phyloP scores from a whole-genome alignment of 35 echinoderm and acorn worm species.

The Holothuria glaberrima region DNA sequence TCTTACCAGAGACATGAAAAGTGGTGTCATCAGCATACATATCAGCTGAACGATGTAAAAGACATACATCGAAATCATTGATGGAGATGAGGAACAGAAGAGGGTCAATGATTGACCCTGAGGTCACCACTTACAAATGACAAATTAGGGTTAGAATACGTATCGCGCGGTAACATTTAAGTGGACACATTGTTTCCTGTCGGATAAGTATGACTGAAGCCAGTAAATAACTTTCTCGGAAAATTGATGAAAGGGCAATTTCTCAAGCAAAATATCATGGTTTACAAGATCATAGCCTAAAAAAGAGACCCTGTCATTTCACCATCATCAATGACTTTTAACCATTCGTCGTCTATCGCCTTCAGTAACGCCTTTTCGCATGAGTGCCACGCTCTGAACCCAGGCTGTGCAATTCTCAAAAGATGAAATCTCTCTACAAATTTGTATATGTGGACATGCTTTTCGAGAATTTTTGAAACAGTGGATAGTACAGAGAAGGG shows the following conservation, averaged over 20 bases:
- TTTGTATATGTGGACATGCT: neutral
- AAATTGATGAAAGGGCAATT: neutral
- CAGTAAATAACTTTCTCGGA: neutral
- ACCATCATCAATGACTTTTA: neutral
- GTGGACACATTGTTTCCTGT: conserved; percentile 14
- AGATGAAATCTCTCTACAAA: neutral
- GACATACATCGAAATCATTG: conserved; percentile 15
- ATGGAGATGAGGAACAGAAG: conserved; percentile 25
- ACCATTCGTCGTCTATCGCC: conserved; percentile 10
- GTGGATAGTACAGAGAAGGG: neutral
- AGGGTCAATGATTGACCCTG: conserved; percentile 7
- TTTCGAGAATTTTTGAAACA: conserved; percentile 31
- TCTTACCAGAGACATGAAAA: conserved; percentile 11
- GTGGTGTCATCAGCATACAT: conserved; percentile 21
- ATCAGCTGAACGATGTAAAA: conserved; percentile 2
- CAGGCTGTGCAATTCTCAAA: neutral
- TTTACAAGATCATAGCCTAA: conserved; percentile 10
- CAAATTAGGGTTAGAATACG: neutral
- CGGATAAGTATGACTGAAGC: neutral
- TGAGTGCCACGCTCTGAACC: conserved; percentile 1
- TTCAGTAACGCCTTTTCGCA: neutral
- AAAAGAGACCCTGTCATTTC: neutral
- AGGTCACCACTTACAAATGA: neutral
- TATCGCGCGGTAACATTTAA: too few species aligned
- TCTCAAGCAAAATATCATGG: neutral